These are phyloP conservation scores for Forbesichthys agassizii DNA, from an alignment of 2,113 vertebrate species.

Conservation along the genomic window DNA sequence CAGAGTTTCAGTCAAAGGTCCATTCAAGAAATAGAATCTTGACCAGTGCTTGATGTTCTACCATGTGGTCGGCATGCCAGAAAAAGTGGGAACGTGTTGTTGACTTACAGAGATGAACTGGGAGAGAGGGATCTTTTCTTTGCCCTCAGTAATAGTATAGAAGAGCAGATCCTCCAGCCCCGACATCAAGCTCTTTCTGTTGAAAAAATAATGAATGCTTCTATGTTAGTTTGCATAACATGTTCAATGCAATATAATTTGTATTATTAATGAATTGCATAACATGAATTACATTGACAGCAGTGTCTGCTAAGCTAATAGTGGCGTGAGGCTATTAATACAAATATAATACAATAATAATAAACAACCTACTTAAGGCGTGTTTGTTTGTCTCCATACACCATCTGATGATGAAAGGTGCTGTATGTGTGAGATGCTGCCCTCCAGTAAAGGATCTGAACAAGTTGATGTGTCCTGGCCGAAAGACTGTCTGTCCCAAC, in stretches of 20 bases:
- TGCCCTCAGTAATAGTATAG: slow-evolving; percentile 87
- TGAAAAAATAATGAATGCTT: slow-evolving; percentile 24
- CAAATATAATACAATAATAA: background rate
- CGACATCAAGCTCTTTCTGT: slow-evolving; percentile 71
- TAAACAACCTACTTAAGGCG: slow-evolving; percentile 62
- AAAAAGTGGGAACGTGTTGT: slow-evolving; percentile 15
- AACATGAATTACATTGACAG: no score
- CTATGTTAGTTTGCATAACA: background rate
- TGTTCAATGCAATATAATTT: slow-evolving; percentile 2
- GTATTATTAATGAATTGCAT: background rate
- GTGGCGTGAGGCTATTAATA: no score
- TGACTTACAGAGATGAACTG: slow-evolving; percentile 84
- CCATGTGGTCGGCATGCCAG: slow-evolving; percentile 1
- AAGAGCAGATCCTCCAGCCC: slow-evolving; percentile 85
- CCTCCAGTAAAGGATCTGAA: slow-evolving; percentile 44
- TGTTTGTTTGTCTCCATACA: slow-evolving; percentile 51
- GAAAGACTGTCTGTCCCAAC: slow-evolving; percentile 49
- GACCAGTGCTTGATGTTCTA: slow-evolving; percentile 3
- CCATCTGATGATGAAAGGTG: slow-evolving; percentile 48
- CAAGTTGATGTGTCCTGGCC: slow-evolving; percentile 50
- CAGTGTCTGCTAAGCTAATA: no score
- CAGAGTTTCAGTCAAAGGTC: slow-evolving; percentile 20
- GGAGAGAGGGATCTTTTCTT: slow-evolving; percentile 80
- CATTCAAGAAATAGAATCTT: slow-evolving; percentile 17
- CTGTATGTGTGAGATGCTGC: slow-evolving; percentile 62